A percentile compares a stretch with the other conserved stretches of the same genome.
These are phyloP conservation scores for Himalopsyche japonica DNA, from an alignment of 2,888 invertebrate species.

Conservation along the genomic window DNA sequence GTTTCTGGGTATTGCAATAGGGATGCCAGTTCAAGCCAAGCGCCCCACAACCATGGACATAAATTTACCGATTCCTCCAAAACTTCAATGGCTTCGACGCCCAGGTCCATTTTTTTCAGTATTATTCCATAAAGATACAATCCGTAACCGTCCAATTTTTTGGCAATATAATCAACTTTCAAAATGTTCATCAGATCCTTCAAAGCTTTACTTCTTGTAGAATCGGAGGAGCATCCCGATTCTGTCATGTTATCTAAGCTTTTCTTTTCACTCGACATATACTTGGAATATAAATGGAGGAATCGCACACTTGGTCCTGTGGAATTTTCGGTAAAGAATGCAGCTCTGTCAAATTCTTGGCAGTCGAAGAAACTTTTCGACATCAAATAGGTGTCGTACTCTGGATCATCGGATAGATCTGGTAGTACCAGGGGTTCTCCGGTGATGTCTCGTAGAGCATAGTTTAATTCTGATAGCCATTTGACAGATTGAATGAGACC, in stretches of 20 bases:
- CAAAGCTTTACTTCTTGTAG: constrained; percentile 57
- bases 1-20: constrained; percentile 83
- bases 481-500: constrained; percentile 81
- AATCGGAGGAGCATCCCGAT: constrained; percentile 61
- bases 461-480: constrained; percentile 85
- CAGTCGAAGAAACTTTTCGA: constrained; percentile 89
- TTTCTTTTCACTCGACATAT: constrained; percentile 88
- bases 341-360: constrained; percentile 87
- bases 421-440: constrained; percentile 53
- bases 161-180: constrained; percentile 59
- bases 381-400: constrained; percentile 73
- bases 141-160: constrained; percentile 83
- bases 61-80: constrained; percentile 77
- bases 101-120: constrained; percentile 81
- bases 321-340: constrained; percentile 76
- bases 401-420: constrained; percentile 60
- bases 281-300: constrained; percentile 82
- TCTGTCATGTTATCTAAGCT: constrained; percentile 73
- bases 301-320: constrained; percentile 75
- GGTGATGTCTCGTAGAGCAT: constrained; percentile 17
- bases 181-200: constrained; percentile 62
- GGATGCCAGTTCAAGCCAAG: constrained; percentile 90
- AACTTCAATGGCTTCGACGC: constrained; percentile 75
- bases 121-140: constrained; percentile 90
- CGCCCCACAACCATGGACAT: constrained; percentile 90